Conservation (phyloP, 1,140 invertebrate genomes). For the Aphelenchoides fujianensis region DNA sequence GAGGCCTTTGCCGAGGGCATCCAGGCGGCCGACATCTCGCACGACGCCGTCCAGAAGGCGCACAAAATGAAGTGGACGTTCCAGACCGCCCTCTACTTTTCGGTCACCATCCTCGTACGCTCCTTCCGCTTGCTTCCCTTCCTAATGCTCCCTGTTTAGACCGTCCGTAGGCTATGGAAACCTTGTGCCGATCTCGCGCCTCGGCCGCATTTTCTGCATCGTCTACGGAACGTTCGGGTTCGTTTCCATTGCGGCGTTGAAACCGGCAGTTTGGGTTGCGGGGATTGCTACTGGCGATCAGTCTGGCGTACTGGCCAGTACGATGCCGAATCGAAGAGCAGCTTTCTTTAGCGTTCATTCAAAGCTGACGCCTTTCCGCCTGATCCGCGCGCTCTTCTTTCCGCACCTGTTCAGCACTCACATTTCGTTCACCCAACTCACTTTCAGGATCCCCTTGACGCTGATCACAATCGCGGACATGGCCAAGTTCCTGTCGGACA, state of each 20-base stretch:
- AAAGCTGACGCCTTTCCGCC: too few species aligned
- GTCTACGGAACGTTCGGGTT: slow-evolving; percentile 42
- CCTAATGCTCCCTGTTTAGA: too few species aligned
- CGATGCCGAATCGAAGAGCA: too few species aligned
- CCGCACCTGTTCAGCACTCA: too few species aligned
- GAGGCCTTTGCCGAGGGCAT: slow-evolving; percentile 38
- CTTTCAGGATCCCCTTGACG: slow-evolving; percentile 49
- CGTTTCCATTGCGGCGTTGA: too few species aligned
- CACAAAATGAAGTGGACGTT: slow-evolving; percentile 46
- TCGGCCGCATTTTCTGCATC: slow-evolving; percentile 51
- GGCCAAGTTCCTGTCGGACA: slow-evolving; percentile 51
- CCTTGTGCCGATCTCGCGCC: slow-evolving; percentile 46
- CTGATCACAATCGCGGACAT: slow-evolving; percentile 52
- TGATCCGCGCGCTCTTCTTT: too few species aligned
- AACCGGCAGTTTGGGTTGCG: too few species aligned
- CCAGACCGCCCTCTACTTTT: slow-evolving; percentile 50
- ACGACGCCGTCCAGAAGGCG: slow-evolving; percentile 2
- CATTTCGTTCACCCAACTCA: slow-evolving; percentile 2
- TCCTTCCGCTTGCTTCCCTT: too few species aligned
- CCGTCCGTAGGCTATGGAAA: slow-evolving; percentile 29
- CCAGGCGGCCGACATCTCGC: slow-evolving; percentile 32
- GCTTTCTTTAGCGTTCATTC: too few species aligned
- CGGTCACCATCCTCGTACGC: slow-evolving; percentile 40
- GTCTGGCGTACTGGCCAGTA: too few species aligned
- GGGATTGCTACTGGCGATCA: too few species aligned